Conservation (phyloP, 2,888 invertebrate genomes). For the Cyclophora albipunctata region DNA sequence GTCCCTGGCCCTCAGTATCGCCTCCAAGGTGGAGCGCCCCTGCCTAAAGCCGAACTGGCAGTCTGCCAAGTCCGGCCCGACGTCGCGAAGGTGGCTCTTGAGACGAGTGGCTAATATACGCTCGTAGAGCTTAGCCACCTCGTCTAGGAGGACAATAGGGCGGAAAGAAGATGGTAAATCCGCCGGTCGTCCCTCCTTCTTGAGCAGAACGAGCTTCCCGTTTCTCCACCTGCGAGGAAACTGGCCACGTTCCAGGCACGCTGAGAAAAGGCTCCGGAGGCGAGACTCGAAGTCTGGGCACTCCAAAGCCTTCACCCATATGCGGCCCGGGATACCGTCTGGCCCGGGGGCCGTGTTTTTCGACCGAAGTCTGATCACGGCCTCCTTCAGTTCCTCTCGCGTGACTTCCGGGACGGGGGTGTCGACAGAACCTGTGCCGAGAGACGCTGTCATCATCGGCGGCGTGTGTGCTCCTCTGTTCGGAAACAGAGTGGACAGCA, state of each 20-base stretch:
- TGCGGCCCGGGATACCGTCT: background rate
- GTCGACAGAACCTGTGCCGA: too few species aligned
- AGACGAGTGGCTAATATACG: constrained; percentile 4
- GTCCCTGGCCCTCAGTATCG: constrained; percentile 1
- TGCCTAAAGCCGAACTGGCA: constrained; percentile 8
- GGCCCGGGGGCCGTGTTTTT: constrained; percentile 1
- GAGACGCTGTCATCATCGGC: background rate
- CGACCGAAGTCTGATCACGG: background rate
- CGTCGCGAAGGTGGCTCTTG: constrained; percentile 1
- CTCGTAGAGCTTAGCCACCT: constrained; percentile 1
- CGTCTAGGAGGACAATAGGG: constrained; percentile 1
- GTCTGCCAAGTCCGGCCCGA: constrained; percentile 8
- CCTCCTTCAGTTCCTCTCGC: background rate
- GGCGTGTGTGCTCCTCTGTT: background rate
- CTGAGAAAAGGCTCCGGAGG: background rate
- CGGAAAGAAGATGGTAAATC: background rate
- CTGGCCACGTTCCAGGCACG: background rate
- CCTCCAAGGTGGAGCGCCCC: constrained; percentile 6
- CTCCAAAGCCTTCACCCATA: background rate
- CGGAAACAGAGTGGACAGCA: constrained; percentile 7
- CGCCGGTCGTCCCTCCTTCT: background rate
- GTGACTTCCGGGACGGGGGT: background rate
- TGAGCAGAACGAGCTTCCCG: background rate
- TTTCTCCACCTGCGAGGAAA: background rate
- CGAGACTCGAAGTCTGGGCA: background rate